Conservation (phyloP, 1,140 invertebrate species). For the Conus betulinus region DNA sequence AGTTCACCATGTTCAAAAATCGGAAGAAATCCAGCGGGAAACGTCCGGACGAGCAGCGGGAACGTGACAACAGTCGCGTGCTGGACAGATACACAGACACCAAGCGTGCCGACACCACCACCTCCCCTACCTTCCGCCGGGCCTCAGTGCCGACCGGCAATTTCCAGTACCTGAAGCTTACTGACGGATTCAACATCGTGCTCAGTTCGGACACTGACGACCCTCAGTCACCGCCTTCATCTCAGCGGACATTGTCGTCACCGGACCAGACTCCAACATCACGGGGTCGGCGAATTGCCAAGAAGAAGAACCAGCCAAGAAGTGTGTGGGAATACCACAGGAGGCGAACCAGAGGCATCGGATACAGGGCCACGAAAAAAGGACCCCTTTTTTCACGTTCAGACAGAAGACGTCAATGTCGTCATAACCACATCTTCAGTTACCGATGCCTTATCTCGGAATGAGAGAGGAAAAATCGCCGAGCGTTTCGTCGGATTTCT, state of each 20-base stretch:
- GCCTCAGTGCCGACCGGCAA: neutral
- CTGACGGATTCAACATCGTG: constrained; percentile 10
- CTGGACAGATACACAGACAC: neutral
- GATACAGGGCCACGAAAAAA: no score
- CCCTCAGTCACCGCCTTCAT: neutral
- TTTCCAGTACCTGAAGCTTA: constrained; percentile 11
- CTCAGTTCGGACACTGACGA: neutral
- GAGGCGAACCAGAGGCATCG: no score
- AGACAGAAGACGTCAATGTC: no score
- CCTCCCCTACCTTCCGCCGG: neutral
- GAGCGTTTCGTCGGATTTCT: neutral
- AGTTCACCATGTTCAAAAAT: neutral
- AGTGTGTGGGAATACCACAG: no score
- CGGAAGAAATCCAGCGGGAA: neutral
- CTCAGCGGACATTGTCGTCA: no score
- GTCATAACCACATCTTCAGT: no score
- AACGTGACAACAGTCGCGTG: constrained; percentile 4
- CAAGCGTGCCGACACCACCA: neutral
- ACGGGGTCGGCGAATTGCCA: no score
- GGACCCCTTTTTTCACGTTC: no score
- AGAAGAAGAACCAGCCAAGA: no score
- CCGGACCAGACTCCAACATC: no score
- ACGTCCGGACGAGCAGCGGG: neutral
- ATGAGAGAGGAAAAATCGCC: no score
- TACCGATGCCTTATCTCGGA: no score